Base-by-base conservation (phyloP, 2,113 vertebrate genomes). In the Etia nguti region DNA sequence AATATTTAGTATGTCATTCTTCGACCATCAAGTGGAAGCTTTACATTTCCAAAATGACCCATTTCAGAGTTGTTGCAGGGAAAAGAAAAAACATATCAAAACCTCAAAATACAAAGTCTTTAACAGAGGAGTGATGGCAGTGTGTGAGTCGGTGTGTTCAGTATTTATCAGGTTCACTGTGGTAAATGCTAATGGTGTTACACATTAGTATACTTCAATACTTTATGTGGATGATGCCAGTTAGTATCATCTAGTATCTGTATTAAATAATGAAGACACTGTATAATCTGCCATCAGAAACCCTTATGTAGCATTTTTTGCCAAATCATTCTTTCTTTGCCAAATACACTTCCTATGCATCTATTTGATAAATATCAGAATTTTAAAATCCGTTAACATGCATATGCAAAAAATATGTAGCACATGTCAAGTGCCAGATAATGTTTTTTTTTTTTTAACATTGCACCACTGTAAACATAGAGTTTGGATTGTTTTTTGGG, bases 321-420 rank as follows among this genome's bases (percentile, higher is more conserved):
- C 88, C 90, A 92, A 90, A 92, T 79, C 6, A 6, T 80, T 82
- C 36, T 24, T 81, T 31, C 29, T 65, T 80, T 89, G 90, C 86
- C 88, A 90, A 90, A 88, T n/a, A 10, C 73, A 68, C 10, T 80
- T 86, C 8, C 75, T 90, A 90, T 86, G 84, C 89, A 89, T 86
- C 54, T 18, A 4, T 31, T 81, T 81, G 12, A 48, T 24, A 22
- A 54, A 81, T 43, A 86, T 83, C 29, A 54, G 26, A 38, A n/a
- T 60, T 80, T 75, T 6, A 18, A 84, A n/a, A 15, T 9, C 31
- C 55, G 4, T 46, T 77, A 26, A 60, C 10, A 87, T 52, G 55
- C 55, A 84, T 85, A 88, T 91, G 87, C 88, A 90, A 92, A 77
- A 59, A 60, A 4, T 82, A 29, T 86, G 73, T 77, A 77, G 86